Conservation (phyloP, 2,888 invertebrate species). For the Tubulanus polymorphus region DNA sequence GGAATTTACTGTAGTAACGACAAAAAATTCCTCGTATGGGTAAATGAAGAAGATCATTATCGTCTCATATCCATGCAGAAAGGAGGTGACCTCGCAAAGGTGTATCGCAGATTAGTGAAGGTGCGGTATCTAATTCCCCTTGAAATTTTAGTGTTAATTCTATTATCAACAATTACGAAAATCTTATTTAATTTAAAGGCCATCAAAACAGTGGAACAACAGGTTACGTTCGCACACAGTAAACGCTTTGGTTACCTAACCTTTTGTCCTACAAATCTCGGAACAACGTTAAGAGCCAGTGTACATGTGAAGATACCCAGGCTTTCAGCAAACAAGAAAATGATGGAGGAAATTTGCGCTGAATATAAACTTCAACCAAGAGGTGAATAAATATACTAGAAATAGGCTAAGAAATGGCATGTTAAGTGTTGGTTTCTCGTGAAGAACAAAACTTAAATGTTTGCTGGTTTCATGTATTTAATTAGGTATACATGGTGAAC, state of each 20-base stretch:
- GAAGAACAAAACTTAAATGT: too few species aligned
- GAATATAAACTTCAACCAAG: not conserved
- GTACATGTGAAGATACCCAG: not conserved
- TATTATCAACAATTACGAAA: too few species aligned
- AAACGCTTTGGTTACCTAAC: not conserved
- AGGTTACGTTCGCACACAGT: conserved; percentile 8
- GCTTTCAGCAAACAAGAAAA: conserved; percentile 52
- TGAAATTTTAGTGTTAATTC: too few species aligned
- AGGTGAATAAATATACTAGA: too few species aligned
- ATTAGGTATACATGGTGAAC: conserved; percentile 40
- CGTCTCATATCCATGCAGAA: conserved; percentile 73
- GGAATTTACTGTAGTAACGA: conserved; percentile 81
- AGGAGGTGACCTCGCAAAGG: conserved; percentile 44
- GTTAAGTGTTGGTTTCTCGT: too few species aligned
- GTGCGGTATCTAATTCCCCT: conserved; percentile 66
- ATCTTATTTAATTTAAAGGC: conserved; percentile 55
- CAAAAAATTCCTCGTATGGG: conserved; percentile 79
- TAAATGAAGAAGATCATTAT: conserved; percentile 88
- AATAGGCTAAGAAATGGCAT: too few species aligned
- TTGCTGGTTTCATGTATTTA: too few species aligned
- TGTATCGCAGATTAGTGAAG: conserved; percentile 42
- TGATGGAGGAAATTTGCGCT: conserved; percentile 60
- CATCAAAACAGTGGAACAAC: conserved; percentile 67
- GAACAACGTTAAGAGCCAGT: not conserved
- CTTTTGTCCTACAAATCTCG: not conserved